Evolutionary conservation across 2,888 invertebrate genomes (phyloP), one percentile per base, ranked within the genome.

Genomic region (Hesperia comma): DNA sequence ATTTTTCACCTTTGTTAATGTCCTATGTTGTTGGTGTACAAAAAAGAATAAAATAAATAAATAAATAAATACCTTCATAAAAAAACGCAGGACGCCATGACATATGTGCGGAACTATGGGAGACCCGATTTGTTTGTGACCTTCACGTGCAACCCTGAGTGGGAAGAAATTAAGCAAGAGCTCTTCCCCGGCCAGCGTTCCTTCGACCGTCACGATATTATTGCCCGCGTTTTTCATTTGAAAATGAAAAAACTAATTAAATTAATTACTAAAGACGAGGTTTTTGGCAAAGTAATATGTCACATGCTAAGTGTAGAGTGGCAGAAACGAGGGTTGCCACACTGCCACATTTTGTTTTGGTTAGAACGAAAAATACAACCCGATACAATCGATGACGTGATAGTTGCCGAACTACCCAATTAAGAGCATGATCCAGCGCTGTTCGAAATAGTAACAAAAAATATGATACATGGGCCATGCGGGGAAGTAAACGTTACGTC

Each of bases 61-160:
- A n/a, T n/a, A n/a, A n/a, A n/a, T n/a, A n/a, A n/a, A n/a, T n/a
- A 66, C 46, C 21, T 74, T 33, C 70, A 74, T 32, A 73, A 75
- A 57, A 69, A 77, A 57, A 71, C 70, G 0, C 74, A 75, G 55
- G 75, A 74, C 21, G 74, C 72, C 72, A 26, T 74, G 75, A 63
- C 82, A 78, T 68, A 81, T 70, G 61, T 63, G 70, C 15, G 79
- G 78, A n/a, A n/a, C n/a, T n/a, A n/a, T n/a, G n/a, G n/a, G n/a
- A n/a, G n/a, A n/a, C n/a, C n/a, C n/a, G n/a, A 6, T 80, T 79
- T 64, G 70, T 73, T 71, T 81, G 14, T 58, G 60, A 49, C 68
- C 58, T 17, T 55, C n/a, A n/a, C n/a, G n/a, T n/a, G n/a, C n/a
- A n/a, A 46, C 15, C 53, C 53, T 0, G 37, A 55, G 40, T 58